Evolutionary conservation across 1,140 invertebrate species (phyloP).

Genomic region (Apocrypta bakeri): DNA sequence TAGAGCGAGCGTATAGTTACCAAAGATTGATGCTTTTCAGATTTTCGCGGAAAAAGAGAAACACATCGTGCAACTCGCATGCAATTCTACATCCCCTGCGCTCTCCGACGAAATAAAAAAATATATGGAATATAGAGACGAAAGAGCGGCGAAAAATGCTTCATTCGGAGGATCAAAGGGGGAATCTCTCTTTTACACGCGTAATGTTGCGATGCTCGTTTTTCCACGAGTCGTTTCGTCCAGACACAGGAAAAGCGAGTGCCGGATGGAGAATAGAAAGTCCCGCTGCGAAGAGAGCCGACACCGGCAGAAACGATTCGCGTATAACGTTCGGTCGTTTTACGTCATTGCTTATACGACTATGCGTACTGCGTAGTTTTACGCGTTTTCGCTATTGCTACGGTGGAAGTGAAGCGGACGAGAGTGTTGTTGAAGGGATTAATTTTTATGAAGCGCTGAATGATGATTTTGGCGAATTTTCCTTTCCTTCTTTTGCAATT

Average conservation of each 20-base stretch:
- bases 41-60: not conserved
- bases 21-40: not conserved
- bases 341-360: constrained; percentile 57
- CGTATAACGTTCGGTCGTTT: constrained; percentile 57
- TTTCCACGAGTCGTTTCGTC: constrained; percentile 50
- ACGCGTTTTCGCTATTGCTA: no score
- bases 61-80: not conserved
- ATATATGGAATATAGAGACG: not conserved
- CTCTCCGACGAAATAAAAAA: constrained; percentile 9
- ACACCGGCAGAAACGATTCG: constrained; percentile 54
- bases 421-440: not conserved
- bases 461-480: not conserved
- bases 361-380: constrained; percentile 39
- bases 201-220: constrained; percentile 47
- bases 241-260: constrained; percentile 29
- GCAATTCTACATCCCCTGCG: not conserved
- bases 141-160: constrained; percentile 46
- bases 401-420: no score
- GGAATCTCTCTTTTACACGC: constrained; percentile 51
- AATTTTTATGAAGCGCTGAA: not conserved
- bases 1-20: constrained; percentile 1
- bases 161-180: constrained; percentile 50
- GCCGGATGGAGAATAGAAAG: no score
- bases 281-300: constrained; percentile 28
- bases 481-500: not conserved